Evolutionary conservation across 1,140 invertebrate species (phyloP), one percentile per base, ranked within the genome.

Genomic region (Pygmarrhopalites habei): DNA sequence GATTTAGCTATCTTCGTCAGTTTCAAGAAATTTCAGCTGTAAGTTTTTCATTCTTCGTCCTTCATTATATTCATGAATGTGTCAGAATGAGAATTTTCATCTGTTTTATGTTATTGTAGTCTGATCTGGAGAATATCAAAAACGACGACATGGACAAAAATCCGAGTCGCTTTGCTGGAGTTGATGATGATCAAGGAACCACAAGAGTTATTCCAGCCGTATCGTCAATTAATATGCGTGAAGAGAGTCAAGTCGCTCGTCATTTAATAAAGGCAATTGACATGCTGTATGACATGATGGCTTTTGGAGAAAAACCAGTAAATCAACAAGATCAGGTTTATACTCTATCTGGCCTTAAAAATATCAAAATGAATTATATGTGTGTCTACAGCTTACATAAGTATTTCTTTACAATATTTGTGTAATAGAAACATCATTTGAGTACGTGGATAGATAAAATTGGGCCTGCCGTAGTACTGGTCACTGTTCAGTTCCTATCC

Each of bases 151-250:
- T 32, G 5, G 21, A 10, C 4, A 12, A 32, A 12, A 55, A 55
- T 28, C 51, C 51, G 7, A 55, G 21, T 12, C 26, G 29, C 7
- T 32, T 28, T 17, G 7, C 25, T 7, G 26, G 21, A 7, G 21
- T 14, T 14, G 51, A 55, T 32, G 51, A 55, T 17, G 51, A 55
- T 55, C 14, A 15, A 15, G 23, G 7, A 32, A 29, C 7, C 4
- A n/a, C 30, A 10, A 10, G 56, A 14, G 41, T 58, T 17, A 43
- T 58, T 43, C 56, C 56, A 7, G 56, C 56, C 17, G 43, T 58
- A 15, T 41, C 56, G 7, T 15, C 30, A 5, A 5, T 58, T 7
- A 58, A 19, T 19, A 51, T 58, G n/a, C 14, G 23, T 5, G 23
- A 58, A 15, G 56, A 58, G 23, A 10, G 4, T 5, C 10, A 28